Evolutionary conservation across 2,888 invertebrate genomes (phyloP).

Genomic region (Mythimna vitellina): DNA sequence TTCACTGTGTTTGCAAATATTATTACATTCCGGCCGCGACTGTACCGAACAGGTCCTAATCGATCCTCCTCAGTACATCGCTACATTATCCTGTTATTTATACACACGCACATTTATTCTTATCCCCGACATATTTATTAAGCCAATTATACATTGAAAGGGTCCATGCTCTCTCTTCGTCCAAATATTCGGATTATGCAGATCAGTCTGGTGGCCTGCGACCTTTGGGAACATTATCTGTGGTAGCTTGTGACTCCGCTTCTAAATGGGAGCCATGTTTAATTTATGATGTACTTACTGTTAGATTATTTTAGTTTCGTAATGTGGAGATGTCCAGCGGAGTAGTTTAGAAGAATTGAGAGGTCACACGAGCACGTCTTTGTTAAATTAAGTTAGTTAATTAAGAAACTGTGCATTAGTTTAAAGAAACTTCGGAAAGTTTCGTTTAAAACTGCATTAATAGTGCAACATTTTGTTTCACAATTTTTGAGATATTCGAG

Average conservation of each 20-base stretch:
- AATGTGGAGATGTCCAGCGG: constrained; percentile 10
- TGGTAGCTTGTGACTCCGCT: constrained; percentile 18
- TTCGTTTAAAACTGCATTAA: background rate
- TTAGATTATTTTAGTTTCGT: constrained; percentile 35
- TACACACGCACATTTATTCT: constrained; percentile 44
- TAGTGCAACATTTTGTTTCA: background rate
- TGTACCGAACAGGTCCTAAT: constrained; percentile 28
- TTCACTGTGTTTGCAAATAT: constrained; percentile 35
- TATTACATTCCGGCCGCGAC: constrained; percentile 10
- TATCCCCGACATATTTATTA: constrained; percentile 60
- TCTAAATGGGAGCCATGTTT: constrained; percentile 41
- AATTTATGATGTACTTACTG: constrained; percentile 29
- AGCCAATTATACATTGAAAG: constrained; percentile 55
- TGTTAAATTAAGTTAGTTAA: constrained; percentile 27
- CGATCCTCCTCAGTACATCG: constrained; percentile 24
- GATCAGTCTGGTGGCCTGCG: constrained; percentile 63
- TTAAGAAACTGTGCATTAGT: background rate
- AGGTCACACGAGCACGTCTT: constrained; percentile 24
- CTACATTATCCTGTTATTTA: constrained; percentile 52
- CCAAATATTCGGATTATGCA: constrained; percentile 66
- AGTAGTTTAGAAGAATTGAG: constrained; percentile 12
- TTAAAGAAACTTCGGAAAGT: background rate
- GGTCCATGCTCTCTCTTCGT: constrained; percentile 30
- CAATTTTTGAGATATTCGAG: too few species aligned
- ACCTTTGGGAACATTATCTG: constrained; percentile 41